Conservation (phyloP, 2,888 invertebrate species). For the Papilio gigon region DNA sequence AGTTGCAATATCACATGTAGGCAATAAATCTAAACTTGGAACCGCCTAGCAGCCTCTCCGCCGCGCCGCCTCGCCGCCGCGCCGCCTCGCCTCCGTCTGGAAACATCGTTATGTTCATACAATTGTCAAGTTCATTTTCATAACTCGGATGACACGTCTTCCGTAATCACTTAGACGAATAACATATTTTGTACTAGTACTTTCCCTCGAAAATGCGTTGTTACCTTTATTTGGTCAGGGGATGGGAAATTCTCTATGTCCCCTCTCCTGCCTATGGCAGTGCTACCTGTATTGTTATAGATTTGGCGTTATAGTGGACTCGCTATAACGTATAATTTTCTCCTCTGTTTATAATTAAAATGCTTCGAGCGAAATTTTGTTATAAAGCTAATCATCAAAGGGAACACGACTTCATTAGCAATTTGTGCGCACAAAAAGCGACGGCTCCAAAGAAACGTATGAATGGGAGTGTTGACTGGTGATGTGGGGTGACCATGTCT, state of each 20-base stretch:
- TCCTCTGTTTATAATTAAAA: too few species aligned
- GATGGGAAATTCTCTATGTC: too few species aligned
- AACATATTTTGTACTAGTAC: too few species aligned
- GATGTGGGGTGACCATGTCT: constrained; percentile 19
- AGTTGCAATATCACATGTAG: not conserved
- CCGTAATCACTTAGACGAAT: not conserved
- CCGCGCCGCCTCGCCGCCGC: not conserved
- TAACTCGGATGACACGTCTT: not conserved
- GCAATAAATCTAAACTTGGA: constrained; percentile 22
- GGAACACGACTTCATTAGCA: not conserved
- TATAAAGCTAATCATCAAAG: not conserved
- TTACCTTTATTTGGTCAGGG: too few species aligned
- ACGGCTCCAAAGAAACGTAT: constrained; percentile 21
- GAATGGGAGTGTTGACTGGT: constrained; percentile 31
- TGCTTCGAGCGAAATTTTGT: too few species aligned
- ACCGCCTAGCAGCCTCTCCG: too few species aligned
- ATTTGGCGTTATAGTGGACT: too few species aligned
- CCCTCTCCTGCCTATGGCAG: too few species aligned
- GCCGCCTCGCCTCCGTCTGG: not conserved
- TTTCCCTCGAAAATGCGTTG: too few species aligned
- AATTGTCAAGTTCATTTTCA: constrained; percentile 7
- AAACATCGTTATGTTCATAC: constrained; percentile 9
- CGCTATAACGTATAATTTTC: too few species aligned
- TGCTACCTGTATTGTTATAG: too few species aligned
- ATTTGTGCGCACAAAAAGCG: constrained; percentile 20